Evolutionary conservation across 2,113 vertebrate species (phyloP).

Genomic region (Cromileptes altivelis): DNA sequence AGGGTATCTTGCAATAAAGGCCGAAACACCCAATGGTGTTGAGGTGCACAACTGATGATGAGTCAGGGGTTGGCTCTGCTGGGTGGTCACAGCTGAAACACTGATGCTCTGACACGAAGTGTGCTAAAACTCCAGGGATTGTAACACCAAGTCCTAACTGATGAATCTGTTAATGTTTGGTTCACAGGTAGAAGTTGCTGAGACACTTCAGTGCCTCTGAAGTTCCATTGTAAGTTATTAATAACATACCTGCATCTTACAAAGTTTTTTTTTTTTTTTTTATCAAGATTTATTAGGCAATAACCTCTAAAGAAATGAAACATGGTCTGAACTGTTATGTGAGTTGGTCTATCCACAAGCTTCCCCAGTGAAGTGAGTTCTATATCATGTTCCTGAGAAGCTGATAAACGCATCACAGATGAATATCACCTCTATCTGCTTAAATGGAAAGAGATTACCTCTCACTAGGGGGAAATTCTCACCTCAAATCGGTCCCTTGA

Average conservation of each 20-base stretch:
- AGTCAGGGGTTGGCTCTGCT: too few relatives aligned
- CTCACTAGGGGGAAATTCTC: conserved; percentile 2
- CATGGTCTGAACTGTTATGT: background rate
- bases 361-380: background rate
- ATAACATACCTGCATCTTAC: conserved; percentile 3
- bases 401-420: conserved; percentile 24
- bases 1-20: too few relatives aligned
- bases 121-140: too few relatives aligned
- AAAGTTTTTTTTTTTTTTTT: conserved; percentile 3
- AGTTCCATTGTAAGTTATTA: background rate
- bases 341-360: background rate
- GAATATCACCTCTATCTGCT: conserved; percentile 12
- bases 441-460: background rate
- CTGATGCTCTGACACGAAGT: too few relatives aligned
- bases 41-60: too few relatives aligned
- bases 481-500: background rate
- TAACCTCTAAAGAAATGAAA: background rate
- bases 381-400: conserved; percentile 5
- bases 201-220: background rate
- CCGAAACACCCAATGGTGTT: too few relatives aligned
- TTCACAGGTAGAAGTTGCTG: background rate
- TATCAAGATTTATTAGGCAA: background rate
- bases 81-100: too few relatives aligned
- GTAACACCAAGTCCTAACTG: too few relatives aligned
- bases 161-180: background rate